Evolutionary conservation across 2,888 invertebrate genomes (phyloP), one percentile per base, ranked within the genome.

Genomic region (Conops quadrifasciatus): DNA sequence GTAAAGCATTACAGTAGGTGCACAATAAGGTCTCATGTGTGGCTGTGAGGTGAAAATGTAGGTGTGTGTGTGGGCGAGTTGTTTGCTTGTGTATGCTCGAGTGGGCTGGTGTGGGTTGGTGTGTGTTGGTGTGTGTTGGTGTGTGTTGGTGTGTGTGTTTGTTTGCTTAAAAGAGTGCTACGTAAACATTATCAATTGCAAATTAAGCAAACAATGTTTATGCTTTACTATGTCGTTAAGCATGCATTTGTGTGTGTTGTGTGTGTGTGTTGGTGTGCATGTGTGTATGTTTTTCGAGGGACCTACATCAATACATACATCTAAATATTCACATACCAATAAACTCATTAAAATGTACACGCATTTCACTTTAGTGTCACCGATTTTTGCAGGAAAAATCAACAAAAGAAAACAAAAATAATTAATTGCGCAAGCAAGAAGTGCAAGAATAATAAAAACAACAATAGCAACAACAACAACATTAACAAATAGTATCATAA

Each of bases 121-220:
- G 49, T 16, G 49, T 16, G 11, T 49, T 9, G 4, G 49, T 43
- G 56, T 66, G 59, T 26, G 59, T 56, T 19, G 3, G 66, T 36
- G 49, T 49, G 49, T 47, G 26, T 30, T 7, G 15, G 47, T 28
- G 53, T 30, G 53, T 53, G 36, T 49, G 4, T 11, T 5, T 49
- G 49, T 49, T 15, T 28, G 21, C 19, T 30, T 59, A 24, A 43
- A 60, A 47, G 51, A 30, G 60, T 51, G 59, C 68, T 60, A 16
- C 24, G 68, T 60, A 70, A 71, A 71, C 59, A 66, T 66, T 66
- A 71, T 71, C 65, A 71, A 71, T 71, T 66, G 65, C 71, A 51
- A 58, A 60, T 65, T 63, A 71, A 71, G 71, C 59, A 71, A 71
- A 71, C 47, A 71, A 56, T 26, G 28, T 26, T 36, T 43, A 43